Conservation (phyloP, 1,140 invertebrate genomes). For the Philaenus spumarius region DNA sequence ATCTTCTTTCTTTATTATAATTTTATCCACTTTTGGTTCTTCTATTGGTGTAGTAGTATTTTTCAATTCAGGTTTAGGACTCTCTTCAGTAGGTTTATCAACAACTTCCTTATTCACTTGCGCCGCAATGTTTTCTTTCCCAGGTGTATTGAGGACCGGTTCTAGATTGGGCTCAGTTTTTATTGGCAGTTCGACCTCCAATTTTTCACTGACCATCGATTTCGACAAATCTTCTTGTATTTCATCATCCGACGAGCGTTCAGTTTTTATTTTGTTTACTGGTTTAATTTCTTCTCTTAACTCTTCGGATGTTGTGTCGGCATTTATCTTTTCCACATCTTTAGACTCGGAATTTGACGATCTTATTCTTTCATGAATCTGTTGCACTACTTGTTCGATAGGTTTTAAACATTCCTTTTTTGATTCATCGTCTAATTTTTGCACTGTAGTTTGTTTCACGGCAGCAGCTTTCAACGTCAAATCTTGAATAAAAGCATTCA, state of each 20-base stretch:
- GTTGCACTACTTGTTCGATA: slow-evolving; percentile 23
- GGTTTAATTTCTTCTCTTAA: slow-evolving; percentile 30
- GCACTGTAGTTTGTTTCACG: slow-evolving; percentile 11
- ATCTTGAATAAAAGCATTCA: slow-evolving; percentile 27
- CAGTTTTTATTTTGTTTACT: slow-evolving; percentile 29
- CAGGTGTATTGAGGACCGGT: too few relatives aligned
- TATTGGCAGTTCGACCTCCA: slow-evolving; percentile 4
- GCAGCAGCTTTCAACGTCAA: slow-evolving; percentile 15
- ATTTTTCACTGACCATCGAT: slow-evolving; percentile 37
- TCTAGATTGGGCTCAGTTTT: too few relatives aligned
- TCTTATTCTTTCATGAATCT: slow-evolving; percentile 21
- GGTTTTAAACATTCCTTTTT: slow-evolving; percentile 16
- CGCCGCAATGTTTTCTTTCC: neutral
- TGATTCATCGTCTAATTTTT: neutral
- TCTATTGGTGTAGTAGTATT: neutral
- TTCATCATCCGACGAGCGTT: slow-evolving; percentile 16
- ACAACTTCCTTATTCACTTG: slow-evolving; percentile 6
- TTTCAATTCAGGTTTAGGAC: too few relatives aligned
- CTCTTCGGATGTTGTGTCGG: neutral
- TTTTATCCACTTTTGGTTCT: slow-evolving; percentile 34
- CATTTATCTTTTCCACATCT: slow-evolving; percentile 9
- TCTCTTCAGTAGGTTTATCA: too few relatives aligned
- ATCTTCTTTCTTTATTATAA: slow-evolving; percentile 28
- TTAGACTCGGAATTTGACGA: neutral
- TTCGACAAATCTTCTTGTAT: slow-evolving; percentile 6